Conservation (phyloP, 2,888 invertebrate species). For the Amitus sp. region DNA sequence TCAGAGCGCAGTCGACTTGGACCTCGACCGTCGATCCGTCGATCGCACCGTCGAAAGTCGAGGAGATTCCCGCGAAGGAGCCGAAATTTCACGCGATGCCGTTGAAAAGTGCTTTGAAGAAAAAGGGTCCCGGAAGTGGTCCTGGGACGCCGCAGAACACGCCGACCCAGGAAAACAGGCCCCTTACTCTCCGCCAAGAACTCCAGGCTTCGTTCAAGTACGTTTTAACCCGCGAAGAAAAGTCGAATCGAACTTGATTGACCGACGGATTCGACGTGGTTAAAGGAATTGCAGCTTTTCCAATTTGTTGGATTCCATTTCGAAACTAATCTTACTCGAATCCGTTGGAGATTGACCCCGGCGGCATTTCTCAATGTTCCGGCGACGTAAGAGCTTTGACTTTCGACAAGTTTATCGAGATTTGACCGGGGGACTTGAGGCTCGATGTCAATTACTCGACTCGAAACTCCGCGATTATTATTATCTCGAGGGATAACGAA, state of each 20-base stretch:
- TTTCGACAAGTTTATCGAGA: background rate
- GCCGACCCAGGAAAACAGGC: constrained; percentile 77
- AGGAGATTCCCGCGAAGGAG: constrained; percentile 93
- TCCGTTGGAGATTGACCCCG: background rate
- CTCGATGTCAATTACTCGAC: constrained; percentile 17
- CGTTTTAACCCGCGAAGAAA: constrained; percentile 59
- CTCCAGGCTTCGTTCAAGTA: constrained; percentile 86
- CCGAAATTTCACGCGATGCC: constrained; percentile 92
- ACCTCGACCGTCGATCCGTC: constrained; percentile 73
- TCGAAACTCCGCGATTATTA: constrained; percentile 4
- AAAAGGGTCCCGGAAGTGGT: constrained; percentile 73
- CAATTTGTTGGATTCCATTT: no score
- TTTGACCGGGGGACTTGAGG: background rate
- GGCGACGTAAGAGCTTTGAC: background rate
- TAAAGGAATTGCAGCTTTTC: background rate
- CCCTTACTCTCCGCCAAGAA: constrained; percentile 76
- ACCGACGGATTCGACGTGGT: constrained; percentile 1
- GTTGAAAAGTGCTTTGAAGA: constrained; percentile 91
- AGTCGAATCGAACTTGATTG: background rate
- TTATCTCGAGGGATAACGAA: background rate
- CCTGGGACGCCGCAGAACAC: constrained; percentile 76
- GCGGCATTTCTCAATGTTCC: constrained; percentile 1
- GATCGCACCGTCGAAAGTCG: constrained; percentile 85
- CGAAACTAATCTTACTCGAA: background rate
- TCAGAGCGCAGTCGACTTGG: constrained; percentile 68